These are phyloP conservation scores for Steinernema scapterisci DNA, from an alignment of 2,888 invertebrate genomes.

Conservation along the genomic window DNA sequence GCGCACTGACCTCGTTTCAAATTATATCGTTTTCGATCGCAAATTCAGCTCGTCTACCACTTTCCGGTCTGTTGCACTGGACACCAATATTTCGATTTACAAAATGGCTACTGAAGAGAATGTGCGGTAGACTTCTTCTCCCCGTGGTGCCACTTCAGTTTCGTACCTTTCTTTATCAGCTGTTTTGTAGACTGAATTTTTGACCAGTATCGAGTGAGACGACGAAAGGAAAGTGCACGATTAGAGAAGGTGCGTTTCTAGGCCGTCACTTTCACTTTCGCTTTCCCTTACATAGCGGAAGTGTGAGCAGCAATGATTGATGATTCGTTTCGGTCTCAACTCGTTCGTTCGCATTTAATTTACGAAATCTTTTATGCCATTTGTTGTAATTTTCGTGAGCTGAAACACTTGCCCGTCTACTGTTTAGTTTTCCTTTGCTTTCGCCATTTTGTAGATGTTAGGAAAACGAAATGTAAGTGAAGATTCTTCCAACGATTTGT, in stretches of 20 bases:
- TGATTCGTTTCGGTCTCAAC: neutral
- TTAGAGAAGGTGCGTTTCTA: neutral
- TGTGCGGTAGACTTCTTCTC: neutral
- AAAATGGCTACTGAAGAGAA: no score
- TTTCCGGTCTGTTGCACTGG: slow-evolving; percentile 2
- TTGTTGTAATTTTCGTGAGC: no score
- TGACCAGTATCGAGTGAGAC: neutral
- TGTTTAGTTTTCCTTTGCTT: no score
- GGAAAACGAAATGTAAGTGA: no score
- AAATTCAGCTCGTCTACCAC: slow-evolving; percentile 1
- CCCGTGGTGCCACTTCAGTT: neutral
- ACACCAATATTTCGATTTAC: neutral
- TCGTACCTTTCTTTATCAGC: neutral
- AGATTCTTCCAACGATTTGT: no score
- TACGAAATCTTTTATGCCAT: neutral
- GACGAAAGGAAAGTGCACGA: neutral
- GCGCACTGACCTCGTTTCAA: slow-evolving; percentile 28
- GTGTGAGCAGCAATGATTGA: neutral
- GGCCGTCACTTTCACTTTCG: slow-evolving; percentile 3
- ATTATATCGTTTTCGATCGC: slow-evolving; percentile 18
- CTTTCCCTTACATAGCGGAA: neutral
- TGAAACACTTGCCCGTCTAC: no score
- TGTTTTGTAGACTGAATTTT: neutral
- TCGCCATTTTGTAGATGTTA: no score
- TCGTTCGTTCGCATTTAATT: neutral